These are phyloP conservation scores for Leucophenga varia DNA, from an alignment of 1,140 invertebrate species.

Conservation along the genomic window DNA sequence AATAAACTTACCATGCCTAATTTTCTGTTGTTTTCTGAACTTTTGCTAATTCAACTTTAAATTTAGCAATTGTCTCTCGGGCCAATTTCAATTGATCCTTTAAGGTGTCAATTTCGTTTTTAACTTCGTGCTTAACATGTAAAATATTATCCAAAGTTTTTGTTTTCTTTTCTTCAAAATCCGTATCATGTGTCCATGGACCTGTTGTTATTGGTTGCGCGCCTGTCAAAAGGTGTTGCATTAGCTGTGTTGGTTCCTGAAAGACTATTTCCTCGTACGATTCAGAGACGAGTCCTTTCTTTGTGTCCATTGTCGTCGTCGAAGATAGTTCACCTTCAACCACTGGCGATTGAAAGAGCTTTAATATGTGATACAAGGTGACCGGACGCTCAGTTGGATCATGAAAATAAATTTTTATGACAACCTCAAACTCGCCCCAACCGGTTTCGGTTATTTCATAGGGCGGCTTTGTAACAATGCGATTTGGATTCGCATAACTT, in stretches of 20 bases:
- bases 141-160: slow-evolving; percentile 77
- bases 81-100: slow-evolving; percentile 87
- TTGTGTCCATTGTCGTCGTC: slow-evolving; percentile 68
- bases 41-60: slow-evolving; percentile 84
- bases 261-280: slow-evolving; percentile 98
- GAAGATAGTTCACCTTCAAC: slow-evolving; percentile 60
- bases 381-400: slow-evolving; percentile 96
- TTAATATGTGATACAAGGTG: slow-evolving; percentile 93
- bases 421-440: slow-evolving; percentile 99
- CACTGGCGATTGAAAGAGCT: slow-evolving; percentile 82
- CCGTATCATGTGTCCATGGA: slow-evolving; percentile 82
- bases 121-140: slow-evolving; percentile 80
- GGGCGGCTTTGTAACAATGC: slow-evolving; percentile 90
- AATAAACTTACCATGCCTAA: no score
- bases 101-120: slow-evolving; percentile 78
- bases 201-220: slow-evolving; percentile 74
- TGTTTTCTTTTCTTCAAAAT: slow-evolving; percentile 92
- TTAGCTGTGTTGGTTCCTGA: slow-evolving; percentile 90
- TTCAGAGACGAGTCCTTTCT: slow-evolving; percentile 86
- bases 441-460: slow-evolving; percentile 98
- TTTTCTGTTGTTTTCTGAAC: slow-evolving; percentile 59
- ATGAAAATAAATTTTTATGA: slow-evolving; percentile 97
- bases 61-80: slow-evolving; percentile 86
- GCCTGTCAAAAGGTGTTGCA: slow-evolving; percentile 84
- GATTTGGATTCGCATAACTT: slow-evolving; percentile 93